Evolutionary conservation across 37 sponge, comb jelly and placozoan species (phyloP).

Genomic region (Beroe forskalii): DNA sequence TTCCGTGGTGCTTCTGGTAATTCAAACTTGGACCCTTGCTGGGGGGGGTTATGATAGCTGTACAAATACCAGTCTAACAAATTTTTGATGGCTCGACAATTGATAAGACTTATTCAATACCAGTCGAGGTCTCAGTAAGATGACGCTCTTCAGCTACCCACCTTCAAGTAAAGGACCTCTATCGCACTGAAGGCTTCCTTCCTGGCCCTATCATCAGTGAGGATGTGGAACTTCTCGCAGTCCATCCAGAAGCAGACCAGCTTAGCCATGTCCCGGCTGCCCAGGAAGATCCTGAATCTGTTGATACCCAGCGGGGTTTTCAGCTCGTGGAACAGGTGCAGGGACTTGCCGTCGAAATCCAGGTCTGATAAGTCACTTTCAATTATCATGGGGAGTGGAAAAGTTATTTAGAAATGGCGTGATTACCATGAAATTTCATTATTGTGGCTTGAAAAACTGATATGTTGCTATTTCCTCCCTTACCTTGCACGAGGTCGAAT

Average conservation of each 20-base stretch:
- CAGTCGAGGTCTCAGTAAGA: too few relatives aligned
- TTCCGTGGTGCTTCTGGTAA: not conserved
- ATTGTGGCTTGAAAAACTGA: too few relatives aligned
- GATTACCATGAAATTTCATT: too few relatives aligned
- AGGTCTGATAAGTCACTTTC: too few relatives aligned
- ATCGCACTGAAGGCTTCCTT: not conserved
- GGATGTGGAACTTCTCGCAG: slow-evolving; percentile 6
- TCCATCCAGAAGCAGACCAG: slow-evolving; percentile 51
- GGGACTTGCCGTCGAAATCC: slow-evolving; percentile 17
- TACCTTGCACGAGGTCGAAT: not conserved
- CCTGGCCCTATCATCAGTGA: not conserved
- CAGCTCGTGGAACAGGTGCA: slow-evolving; percentile 6
- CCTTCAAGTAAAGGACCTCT: slow-evolving; percentile 19
- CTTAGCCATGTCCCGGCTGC: not conserved
- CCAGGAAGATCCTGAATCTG: slow-evolving; percentile 28
- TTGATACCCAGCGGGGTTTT: not conserved
- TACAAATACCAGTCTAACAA: too few relatives aligned
- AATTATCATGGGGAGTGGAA: too few relatives aligned
- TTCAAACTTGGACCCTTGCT: slow-evolving; percentile 16
- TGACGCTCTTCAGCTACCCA: too few relatives aligned
- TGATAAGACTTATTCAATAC: too few relatives aligned
- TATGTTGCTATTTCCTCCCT: too few relatives aligned
- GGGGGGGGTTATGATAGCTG: too few relatives aligned
- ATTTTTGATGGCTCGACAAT: too few relatives aligned
- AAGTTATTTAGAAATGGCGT: too few relatives aligned